These are phyloP conservation scores for Falco cherrug DNA, from an alignment of 2,797 vertebrate genomes.

Conservation along the genomic window DNA sequence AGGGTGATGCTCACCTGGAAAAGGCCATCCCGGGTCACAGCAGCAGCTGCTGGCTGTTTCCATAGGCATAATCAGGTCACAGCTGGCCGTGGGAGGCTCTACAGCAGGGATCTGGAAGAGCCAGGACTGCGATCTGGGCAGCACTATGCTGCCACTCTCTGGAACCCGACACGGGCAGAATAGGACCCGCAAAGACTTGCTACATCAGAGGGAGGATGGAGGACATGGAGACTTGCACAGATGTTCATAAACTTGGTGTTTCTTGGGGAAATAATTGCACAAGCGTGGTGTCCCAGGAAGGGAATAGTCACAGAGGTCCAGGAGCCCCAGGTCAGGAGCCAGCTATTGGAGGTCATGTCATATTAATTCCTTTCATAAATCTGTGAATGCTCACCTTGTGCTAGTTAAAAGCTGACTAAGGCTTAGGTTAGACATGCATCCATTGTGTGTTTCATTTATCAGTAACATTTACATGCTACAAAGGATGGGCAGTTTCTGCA, in stretches of 20 bases:
- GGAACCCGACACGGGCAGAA: not conserved
- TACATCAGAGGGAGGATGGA: too few species aligned
- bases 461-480: not conserved
- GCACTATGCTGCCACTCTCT: not conserved
- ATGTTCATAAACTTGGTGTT: not conserved
- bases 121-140: not conserved
- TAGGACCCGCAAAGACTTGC: not conserved
- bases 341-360: not conserved
- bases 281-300: not conserved
- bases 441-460: not conserved
- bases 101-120: not conserved
- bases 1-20: not conserved
- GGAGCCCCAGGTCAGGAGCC: not conserved
- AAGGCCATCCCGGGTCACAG: not conserved
- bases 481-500: not conserved
- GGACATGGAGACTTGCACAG: not conserved
- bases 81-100: not conserved
- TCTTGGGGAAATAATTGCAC: not conserved
- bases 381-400: not conserved
- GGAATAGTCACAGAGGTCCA: not conserved
- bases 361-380: not conserved
- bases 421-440: not conserved
- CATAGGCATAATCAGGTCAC: not conserved
- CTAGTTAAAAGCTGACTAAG: not conserved
- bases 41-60: not conserved